Base-by-base conservation (phyloP, 2,797 vertebrate genomes). In the Ataeniobius toweri region DNA sequence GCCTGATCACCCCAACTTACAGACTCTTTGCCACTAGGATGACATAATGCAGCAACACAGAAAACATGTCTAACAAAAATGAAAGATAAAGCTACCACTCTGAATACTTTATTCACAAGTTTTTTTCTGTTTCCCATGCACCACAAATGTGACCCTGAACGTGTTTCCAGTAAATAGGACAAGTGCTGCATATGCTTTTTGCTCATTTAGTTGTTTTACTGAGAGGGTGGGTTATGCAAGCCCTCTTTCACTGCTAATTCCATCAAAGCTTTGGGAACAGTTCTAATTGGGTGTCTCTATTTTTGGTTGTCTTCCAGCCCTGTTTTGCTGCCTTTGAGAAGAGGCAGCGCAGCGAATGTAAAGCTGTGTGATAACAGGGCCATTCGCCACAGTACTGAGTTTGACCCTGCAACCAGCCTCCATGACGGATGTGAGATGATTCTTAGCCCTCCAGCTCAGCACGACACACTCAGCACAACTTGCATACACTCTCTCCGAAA, bases 221-320 rank as follows among this genome's bases (percentile, higher is more conserved):
- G 77, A 79, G 88, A 87, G 89, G 88, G 90, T 89, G 86, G 89
- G 93, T 94, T 94, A 95, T 70, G 92, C 91, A 93, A 94, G 90
- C 87, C 85, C 86, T 82, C 80, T 91, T 94, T 93, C 88, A 88
- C 83, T 76, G 89, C 91, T 94, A 94, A 94, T 94, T 93, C 93
- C 93, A 94, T 95, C 94, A 94, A 94, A 94, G 93, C 92, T 89
- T 89, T 91, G 90, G 92, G 92, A 94, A 89, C 88, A 92, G 70
- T 91, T 95, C 89, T 95, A 95, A 95, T 94, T 95, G 93, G 93
- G 90, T 87, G 70, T 93, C 93, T 94, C 93, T 93, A 94, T 94
- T 95, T 94, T 92, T 92, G 92, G 92, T 90, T 83, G 85, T 93
- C 91, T 92, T 93, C 92, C 93, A 93, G 90, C 77, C 85, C 87